Evolutionary conservation across 1,140 invertebrate species (phyloP), one percentile per base, ranked within the genome.

Genomic region (Prorops nasuta): DNA sequence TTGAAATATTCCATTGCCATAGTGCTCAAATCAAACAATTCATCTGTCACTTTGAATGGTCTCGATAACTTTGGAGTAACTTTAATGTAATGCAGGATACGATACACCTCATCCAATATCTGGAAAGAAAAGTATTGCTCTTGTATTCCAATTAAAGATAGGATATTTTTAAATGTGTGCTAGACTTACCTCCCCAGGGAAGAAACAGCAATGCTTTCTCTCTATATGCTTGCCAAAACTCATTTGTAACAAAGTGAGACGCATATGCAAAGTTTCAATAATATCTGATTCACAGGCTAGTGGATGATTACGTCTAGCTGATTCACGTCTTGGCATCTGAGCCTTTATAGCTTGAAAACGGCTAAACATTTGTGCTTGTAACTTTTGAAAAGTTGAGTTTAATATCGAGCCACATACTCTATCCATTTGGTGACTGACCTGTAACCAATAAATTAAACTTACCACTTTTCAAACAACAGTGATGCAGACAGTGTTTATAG

Each of bases 1-100:
- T 92, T 92, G 63, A 93, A 94, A 74, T 92, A 93, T 72, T 94
- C 91, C 90, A 93, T 92, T 18, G 91, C 91, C 91, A 93, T 93
- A 17, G 91, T 92, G 20, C 90, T 92, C 40, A 94, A 78, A 80
- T 93, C 91, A 79, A 92, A 93, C n/a, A 94, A 77, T 72, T 94
- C 91, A 76, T 93, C 91, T 6, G 89, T 93, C 31, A 93, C 89
- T 79, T 91, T 91, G 69, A 90, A 92, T 39, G 90, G 89, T 60
- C 87, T 82, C 49, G 86, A 86, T 52, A 92, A 72, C 70, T 88
- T 90, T 14, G 87, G 85, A 56, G 90, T 91, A 56, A 86, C 85
- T 79, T 87, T 88, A 52, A 93, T 84, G 71, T 92, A 92, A 60
- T 86, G 81, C 49, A 93, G 74, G 74, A 93, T 90, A 58, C 86